Evolutionary conservation across 1,140 invertebrate species (phyloP).

Genomic region (Drosophila teissieri): DNA sequence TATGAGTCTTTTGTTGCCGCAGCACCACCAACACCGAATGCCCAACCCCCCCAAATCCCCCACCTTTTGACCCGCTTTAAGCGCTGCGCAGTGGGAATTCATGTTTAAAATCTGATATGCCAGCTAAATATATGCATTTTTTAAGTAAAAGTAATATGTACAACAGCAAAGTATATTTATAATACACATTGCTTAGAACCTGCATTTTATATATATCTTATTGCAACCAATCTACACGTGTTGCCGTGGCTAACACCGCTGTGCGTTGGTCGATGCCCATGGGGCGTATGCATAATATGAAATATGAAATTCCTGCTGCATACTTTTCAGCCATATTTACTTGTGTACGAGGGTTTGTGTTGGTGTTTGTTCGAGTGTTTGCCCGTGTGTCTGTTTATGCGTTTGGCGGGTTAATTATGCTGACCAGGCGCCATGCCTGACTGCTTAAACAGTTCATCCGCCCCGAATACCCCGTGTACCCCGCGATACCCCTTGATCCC

Average conservation of each 20-base stretch:
- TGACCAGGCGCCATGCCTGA: slow-evolving; percentile 66
- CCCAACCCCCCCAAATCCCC: slow-evolving; percentile 10
- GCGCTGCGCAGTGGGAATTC: background rate
- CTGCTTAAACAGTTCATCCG: slow-evolving; percentile 52
- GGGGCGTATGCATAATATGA: slow-evolving; percentile 63
- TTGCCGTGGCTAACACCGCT: background rate
- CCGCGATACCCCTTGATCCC: background rate
- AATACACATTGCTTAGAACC: background rate
- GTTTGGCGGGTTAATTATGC: slow-evolving; percentile 69
- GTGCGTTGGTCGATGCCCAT: slow-evolving; percentile 1
- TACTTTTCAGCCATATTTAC: slow-evolving; percentile 70
- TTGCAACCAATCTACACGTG: background rate
- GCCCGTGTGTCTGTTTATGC: slow-evolving; percentile 20
- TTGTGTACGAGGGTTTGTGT: slow-evolving; percentile 8
- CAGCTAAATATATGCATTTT: too few species aligned
- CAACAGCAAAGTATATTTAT: too few species aligned
- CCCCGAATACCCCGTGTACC: background rate
- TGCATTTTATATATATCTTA: background rate
- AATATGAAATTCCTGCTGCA: slow-evolving; percentile 63
- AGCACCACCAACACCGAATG: slow-evolving; percentile 22
- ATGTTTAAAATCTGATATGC: background rate
- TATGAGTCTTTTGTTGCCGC: slow-evolving; percentile 30
- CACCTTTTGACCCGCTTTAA: slow-evolving; percentile 39
- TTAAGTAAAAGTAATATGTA: too few species aligned
- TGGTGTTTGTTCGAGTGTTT: slow-evolving; percentile 9